Conservation (phyloP, 2,888 invertebrate genomes). For the Drosophila vallismaia region DNA sequence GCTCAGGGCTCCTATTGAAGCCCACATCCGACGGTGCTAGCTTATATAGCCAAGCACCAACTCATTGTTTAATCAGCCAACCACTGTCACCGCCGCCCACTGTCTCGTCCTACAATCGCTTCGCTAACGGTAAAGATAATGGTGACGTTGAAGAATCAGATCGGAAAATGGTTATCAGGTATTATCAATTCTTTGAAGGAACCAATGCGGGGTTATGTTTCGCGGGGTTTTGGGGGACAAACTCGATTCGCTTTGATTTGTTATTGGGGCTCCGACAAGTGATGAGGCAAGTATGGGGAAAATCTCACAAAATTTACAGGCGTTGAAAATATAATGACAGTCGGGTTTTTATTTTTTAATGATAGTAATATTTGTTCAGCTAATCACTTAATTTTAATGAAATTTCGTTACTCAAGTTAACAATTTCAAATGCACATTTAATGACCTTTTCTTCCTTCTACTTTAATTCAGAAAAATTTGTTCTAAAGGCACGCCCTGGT, state of each 20-base stretch:
- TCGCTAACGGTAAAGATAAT: constrained; percentile 17
- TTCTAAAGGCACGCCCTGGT: too few species aligned
- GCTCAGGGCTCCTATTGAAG: constrained; percentile 50
- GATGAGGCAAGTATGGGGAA: constrained; percentile 46
- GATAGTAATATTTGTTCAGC: neutral
- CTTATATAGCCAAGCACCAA: constrained; percentile 50
- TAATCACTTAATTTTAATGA: too few species aligned
- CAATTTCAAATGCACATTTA: too few species aligned
- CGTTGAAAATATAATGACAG: constrained; percentile 22
- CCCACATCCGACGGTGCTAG: constrained; percentile 17
- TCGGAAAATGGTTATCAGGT: constrained; percentile 54
- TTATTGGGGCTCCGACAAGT: constrained; percentile 42
- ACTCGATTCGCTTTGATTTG: constrained; percentile 16
- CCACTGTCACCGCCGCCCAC: constrained; percentile 30
- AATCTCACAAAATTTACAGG: constrained; percentile 63
- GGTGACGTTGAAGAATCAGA: constrained; percentile 37
- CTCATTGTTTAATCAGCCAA: constrained; percentile 34
- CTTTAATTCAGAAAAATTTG: too few species aligned
- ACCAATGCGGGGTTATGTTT: constrained; percentile 5
- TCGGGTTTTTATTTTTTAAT: neutral
- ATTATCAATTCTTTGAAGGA: constrained; percentile 33
- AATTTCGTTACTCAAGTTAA: too few species aligned
- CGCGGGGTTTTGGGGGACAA: neutral
- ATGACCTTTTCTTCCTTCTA: too few species aligned
- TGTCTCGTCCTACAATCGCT: constrained; percentile 14